Conservation (phyloP, 2,113 vertebrate genomes). For the Anhinga anhinga region DNA sequence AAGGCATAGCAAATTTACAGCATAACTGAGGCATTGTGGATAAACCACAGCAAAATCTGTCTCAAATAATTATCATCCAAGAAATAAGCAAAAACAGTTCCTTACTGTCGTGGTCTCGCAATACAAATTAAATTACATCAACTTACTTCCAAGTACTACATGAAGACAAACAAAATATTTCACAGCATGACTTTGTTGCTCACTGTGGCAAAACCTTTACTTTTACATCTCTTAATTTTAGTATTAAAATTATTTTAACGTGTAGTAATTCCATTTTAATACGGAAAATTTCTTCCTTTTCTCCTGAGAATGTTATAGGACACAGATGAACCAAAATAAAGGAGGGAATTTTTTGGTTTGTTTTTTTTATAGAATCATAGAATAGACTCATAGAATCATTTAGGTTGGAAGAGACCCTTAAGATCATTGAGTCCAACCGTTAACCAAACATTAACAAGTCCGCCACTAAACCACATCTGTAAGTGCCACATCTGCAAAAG, state of each 20-base stretch:
- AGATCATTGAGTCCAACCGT: not conserved
- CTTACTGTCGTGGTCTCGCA: not conserved
- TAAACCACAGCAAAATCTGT: not conserved
- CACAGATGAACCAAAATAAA: not conserved
- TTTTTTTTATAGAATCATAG: not conserved
- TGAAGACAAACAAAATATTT: not conserved
- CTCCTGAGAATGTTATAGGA: fast-evolving
- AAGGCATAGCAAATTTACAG: not conserved
- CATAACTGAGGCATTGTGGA: not conserved
- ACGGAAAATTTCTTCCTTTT: not conserved
- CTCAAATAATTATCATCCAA: not conserved
- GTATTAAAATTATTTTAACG: not conserved
- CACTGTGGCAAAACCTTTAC: not conserved
- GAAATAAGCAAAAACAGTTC: not conserved
- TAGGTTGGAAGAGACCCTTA: not conserved
- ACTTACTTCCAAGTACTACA: not conserved
- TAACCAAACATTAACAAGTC: not conserved
- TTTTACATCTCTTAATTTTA: not conserved
- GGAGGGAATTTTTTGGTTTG: too few species aligned
- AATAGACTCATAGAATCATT: not conserved
- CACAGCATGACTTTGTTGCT: not conserved
- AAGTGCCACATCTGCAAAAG: not conserved
- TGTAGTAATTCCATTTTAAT: not conserved
- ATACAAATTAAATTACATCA: not conserved
- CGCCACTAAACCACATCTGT: not conserved